Base-by-base conservation (phyloP, 2,888 invertebrate species). In the Eupithecia pulchellata region DNA sequence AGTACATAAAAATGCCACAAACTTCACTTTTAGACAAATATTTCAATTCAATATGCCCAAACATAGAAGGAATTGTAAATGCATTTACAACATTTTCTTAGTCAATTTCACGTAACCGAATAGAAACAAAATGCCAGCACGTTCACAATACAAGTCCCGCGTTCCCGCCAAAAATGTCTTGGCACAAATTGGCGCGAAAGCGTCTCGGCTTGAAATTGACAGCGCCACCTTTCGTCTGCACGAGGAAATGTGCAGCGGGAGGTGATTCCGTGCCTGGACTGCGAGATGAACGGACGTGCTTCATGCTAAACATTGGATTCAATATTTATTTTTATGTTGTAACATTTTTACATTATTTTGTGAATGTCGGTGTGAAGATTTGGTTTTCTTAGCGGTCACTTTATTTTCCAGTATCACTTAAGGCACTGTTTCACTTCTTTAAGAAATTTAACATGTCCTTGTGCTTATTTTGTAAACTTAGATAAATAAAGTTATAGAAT, bases 231-330 rank as follows among this genome's bases (percentile, higher is more conserved):
- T 83, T 82, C 84, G 86, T 79, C 84, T 84, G 79, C 79, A 76
- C 75, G 69, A 68, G 66, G 79, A 88, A 87, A 82, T 85, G 83
- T 82, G 83, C 85, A 83, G 77, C 77, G 82, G 77, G 82, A 82
- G 84, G 83, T 75, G 83, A 89, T 73, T 91, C 82, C 92, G 92
- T 92, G 92, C 92, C 91, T 76, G 75, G 81, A 92, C 87, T 92
- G 63, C 75, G 77, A 58, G 80, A 91, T 86, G 80, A 79, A 81
- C 76, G 79, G 82, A 89, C 89, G 88, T n/a, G n/a, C 89, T 87
- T 85, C 84, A 77, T 83, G 82, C 80, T 85, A 87, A 88, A 84
- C 79, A 85, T 84, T 73, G 73, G 72, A 75, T 75, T 78, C 69
- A 66, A 75, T 73, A 76, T 69, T 70, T 74, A 72, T 17, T 75